Percentiles rank a stretch among this genome's conserved stretches.
Evolutionary conservation across 2,888 invertebrate genomes (phyloP).

Genomic region (Petrolisthes manimaculis): DNA sequence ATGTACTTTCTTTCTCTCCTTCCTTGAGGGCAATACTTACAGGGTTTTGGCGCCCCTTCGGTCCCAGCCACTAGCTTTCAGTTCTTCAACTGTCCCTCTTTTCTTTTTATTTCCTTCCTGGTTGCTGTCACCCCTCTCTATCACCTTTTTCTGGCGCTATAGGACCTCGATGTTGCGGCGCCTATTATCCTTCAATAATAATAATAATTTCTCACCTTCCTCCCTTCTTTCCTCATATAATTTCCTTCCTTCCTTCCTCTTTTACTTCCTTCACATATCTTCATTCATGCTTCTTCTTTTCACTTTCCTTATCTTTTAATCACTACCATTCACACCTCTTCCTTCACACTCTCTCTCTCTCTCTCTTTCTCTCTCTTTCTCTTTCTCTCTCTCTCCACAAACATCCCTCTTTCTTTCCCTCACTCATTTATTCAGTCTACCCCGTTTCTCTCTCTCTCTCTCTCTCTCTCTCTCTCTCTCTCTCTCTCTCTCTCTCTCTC

Average conservation of each 20-base stretch:
- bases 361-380: neutral
- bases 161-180: too few relatives aligned
- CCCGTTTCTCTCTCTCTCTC: neutral
- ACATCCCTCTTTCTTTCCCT: neutral
- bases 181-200: too few relatives aligned
- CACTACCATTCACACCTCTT: neutral
- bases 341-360: constrained; percentile 6
- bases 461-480: neutral
- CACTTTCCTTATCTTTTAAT: neutral
- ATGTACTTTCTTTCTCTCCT: too few relatives aligned
- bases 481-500: neutral
- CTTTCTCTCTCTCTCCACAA: neutral
- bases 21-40: too few relatives aligned
- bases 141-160: too few relatives aligned
- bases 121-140: too few relatives aligned
- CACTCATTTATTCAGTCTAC: neutral
- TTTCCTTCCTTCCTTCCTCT: neutral
- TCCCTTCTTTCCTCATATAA: too few relatives aligned
- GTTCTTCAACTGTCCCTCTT: too few relatives aligned
- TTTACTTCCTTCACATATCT: neutral
- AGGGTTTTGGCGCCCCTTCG: too few relatives aligned
- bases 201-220: too few relatives aligned
- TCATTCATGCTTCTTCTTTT: neutral
- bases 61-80: too few relatives aligned
- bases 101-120: too few relatives aligned